Base-by-base conservation (phyloP, 2,888 invertebrate genomes). In the Amphipoea oculea region DNA sequence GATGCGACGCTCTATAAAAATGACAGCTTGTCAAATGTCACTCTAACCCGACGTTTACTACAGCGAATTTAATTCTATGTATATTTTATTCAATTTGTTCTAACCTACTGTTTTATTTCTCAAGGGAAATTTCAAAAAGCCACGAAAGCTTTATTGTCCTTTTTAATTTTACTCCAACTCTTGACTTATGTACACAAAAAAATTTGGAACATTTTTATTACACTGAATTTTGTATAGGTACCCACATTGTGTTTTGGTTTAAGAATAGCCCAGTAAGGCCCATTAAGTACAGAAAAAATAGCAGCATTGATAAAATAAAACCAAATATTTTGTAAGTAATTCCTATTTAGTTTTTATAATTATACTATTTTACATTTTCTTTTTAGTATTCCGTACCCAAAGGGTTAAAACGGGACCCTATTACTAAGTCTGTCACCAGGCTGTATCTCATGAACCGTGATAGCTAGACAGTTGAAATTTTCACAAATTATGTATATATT, bases 71-170 rank as follows among this genome's bases (percentile, higher is more conserved):
- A 51, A 82, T 86, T 62, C 69, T 60, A 70, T 74, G 82, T 66
- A 82, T 86, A 82, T 86, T 82, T 82, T 86, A 86, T 82, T 86
- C 82, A 86, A 73, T 82, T 73, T 86, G 63, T 86, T 86, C 29
- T 62, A 60, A 82, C 51, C 75, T 66, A 70, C 68, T 82, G 82
- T 74, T 82, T 48, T 40, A 82, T 75, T 74, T 86, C 82, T 82
- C 82, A 40, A 48, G 86, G 82, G 86, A 82, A 82, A 82, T 82
- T 82, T 75, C 63, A 69, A 82, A 82, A 82, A 86, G 51, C 82
- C 86, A 74, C 86, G n/a, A 36, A 62, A 66, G 57, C 65, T 85
- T 85, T 85, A 82, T 74, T 82, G 82, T 86, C 82, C 48, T 86
- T 82, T 86, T 82, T 86, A 82, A 82, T 82, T 82, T 82, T 12